These are phyloP conservation scores for Tenebrio molitor DNA, from an alignment of 1,140 invertebrate genomes.

Conservation along the genomic window DNA sequence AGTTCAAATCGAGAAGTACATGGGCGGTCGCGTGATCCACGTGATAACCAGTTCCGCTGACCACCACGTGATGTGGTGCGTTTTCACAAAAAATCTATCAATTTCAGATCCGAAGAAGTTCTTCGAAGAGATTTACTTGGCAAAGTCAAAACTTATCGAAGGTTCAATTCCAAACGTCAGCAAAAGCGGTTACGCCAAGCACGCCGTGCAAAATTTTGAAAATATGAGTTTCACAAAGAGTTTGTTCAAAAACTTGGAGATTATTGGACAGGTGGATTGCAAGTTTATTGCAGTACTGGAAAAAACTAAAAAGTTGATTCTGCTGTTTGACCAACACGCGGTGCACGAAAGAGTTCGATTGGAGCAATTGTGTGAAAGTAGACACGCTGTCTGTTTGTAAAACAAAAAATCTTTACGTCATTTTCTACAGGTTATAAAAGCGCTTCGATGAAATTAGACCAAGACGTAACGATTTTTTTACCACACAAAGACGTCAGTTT, in stretches of 20 bases:
- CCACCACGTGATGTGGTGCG: too few species aligned
- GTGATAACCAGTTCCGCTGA: too few species aligned
- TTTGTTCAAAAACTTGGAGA: conserved; percentile 63
- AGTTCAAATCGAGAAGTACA: too few species aligned
- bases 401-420: background rate
- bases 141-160: conserved; percentile 58
- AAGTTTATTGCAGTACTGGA: conserved; percentile 76
- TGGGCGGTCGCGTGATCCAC: too few species aligned
- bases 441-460: conserved; percentile 7
- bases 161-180: conserved; percentile 50
- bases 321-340: conserved; percentile 83
- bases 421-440: conserved; percentile 25
- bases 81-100: too few species aligned
- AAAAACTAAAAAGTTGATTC: conserved; percentile 66
- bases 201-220: conserved; percentile 44
- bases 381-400: background rate
- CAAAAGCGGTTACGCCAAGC: background rate
- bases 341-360: conserved; percentile 80
- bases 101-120: conserved; percentile 61
- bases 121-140: conserved; percentile 61
- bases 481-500: conserved; percentile 52
- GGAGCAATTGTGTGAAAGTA: conserved; percentile 70
- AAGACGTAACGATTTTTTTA: conserved; percentile 53
- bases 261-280: conserved; percentile 77
- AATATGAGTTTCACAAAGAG: conserved; percentile 58